phyloP scores from a whole-genome alignment of 2,797 vertebrate genomes.

The Pelodytes ibericus region DNA sequence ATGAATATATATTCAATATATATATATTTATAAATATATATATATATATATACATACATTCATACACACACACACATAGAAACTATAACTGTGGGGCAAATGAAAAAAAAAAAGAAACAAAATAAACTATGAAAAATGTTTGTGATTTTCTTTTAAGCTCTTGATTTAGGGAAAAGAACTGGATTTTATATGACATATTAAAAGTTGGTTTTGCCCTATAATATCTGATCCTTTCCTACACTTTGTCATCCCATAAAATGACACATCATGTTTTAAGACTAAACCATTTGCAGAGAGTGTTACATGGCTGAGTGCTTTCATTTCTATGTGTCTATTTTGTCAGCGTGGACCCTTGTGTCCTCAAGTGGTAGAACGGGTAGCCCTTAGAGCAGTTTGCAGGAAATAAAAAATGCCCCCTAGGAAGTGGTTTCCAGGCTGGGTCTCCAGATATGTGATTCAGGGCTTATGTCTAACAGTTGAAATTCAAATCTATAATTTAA shows the following conservation, averaged over 20 bases:
- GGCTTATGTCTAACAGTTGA: slow-evolving; percentile 83
- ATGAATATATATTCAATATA: too few relatives aligned
- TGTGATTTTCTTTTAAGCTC: too few relatives aligned
- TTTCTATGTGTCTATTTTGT: slow-evolving; percentile 31
- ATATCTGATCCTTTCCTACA: neutral
- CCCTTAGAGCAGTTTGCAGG: slow-evolving; percentile 79
- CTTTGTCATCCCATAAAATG: neutral
- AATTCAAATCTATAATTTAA: slow-evolving; percentile 92
- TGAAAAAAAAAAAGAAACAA: too few relatives aligned
- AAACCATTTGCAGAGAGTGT: slow-evolving; percentile 7
- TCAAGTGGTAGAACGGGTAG: slow-evolving; percentile 63
- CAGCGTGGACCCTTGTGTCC: slow-evolving; percentile 28
- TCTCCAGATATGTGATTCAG: slow-evolving; percentile 87
- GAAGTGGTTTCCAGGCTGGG: slow-evolving; percentile 79
- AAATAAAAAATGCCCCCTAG: slow-evolving; percentile 80
- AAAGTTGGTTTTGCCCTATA: neutral
- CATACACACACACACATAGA: too few relatives aligned
- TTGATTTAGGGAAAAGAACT: too few relatives aligned
- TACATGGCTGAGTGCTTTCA: slow-evolving; percentile 5
- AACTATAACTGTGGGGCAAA: too few relatives aligned
- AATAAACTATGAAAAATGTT: too few relatives aligned
- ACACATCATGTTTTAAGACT: neutral
- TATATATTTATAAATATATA: too few relatives aligned
- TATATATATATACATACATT: too few relatives aligned
- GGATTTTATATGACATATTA: too few relatives aligned